Evolutionary conservation across 2,113 vertebrate genomes (phyloP), one percentile per base, ranked within the genome.

Genomic region (Thinocorus orbignyianus): DNA sequence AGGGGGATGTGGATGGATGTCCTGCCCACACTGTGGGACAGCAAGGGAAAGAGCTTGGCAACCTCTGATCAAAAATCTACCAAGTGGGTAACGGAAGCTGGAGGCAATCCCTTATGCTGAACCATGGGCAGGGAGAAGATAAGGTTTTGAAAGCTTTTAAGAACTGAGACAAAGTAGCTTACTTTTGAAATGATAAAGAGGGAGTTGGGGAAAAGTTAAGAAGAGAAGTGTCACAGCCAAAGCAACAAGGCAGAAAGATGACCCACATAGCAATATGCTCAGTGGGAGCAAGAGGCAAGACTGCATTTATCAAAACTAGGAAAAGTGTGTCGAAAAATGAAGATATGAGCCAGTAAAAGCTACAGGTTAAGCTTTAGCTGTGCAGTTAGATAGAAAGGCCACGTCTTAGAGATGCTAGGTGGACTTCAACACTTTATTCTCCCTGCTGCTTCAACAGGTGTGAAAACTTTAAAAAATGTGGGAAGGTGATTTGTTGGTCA

Each of bases 1-100:
- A 7, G 11, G 39, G 26, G 52, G 48, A 30, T 9, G 12, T 28
- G 49, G 39, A 20, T 3, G 18, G 62, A 72, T 46, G 23, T 62
- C 39, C 72, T 54, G 55, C 4, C 13, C 1, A 0, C 0, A 1
- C 70, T 23, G 25, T 11, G 8, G 41, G 13, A 25, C 54, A 62
- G 31, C 3, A 2, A 70, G n/a, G 35, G 54, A 69, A 16, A 44
- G 17, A 86, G 25, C 16, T n/a, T 58, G 28, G 41, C 65, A 39
- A 24, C 3, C 11, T 23, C 61, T 33, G 42, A 5, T 65, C 57
- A 41, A 76, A 89, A 81, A 61, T 13, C 26, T 77, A 5, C 11
- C n/a, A 31, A 18, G 24, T 17, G 5, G 8, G 14, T 18, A 51
- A 54, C 2, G 16, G 58, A 82, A 72, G 73, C 22, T 61, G 62